Evolutionary conservation across 2,888 invertebrate genomes (phyloP).

Genomic region (Drosophila lutescens): DNA sequence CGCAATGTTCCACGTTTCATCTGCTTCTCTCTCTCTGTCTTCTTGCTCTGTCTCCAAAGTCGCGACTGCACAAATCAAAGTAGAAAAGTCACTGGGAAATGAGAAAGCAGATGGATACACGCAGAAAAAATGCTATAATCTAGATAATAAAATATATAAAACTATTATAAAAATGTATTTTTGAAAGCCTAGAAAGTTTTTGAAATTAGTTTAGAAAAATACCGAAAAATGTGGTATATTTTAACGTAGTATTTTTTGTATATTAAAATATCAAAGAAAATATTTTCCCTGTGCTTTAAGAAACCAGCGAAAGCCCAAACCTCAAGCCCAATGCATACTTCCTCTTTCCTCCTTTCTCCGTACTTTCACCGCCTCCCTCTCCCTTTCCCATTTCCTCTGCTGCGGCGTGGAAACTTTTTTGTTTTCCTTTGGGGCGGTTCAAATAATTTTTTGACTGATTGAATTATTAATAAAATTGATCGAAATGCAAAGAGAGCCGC

Average conservation of each 20-base stretch:
- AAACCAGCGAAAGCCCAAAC: constrained; percentile 10
- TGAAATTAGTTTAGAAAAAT: no score
- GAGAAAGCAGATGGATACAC: constrained; percentile 3
- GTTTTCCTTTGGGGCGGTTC: constrained; percentile 78
- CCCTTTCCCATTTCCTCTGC: background rate
- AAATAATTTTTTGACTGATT: constrained; percentile 81
- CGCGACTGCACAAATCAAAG: constrained; percentile 38
- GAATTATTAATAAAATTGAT: constrained; percentile 83
- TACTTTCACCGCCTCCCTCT: background rate
- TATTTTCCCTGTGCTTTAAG: constrained; percentile 1
- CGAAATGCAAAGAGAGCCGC: constrained; percentile 71
- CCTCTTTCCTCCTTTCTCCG: background rate
- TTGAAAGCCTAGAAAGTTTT: no score
- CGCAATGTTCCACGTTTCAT: constrained; percentile 46
- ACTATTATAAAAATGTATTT: no score
- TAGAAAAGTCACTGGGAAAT: constrained; percentile 20
- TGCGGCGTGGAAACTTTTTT: constrained; percentile 64
- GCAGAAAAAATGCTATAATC: background rate
- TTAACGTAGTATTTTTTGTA: no score
- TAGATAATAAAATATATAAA: no score
- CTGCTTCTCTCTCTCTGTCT: constrained; percentile 10
- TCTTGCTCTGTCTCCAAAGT: constrained; percentile 27
- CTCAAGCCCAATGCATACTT: constrained; percentile 18
- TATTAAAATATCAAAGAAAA: background rate
- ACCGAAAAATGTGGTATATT: no score